Percentiles rank a stretch among this genome's conserved stretches.
Evolutionary conservation across 1,140 invertebrate genomes (phyloP).

Genomic region (Saxidomus purpurata): DNA sequence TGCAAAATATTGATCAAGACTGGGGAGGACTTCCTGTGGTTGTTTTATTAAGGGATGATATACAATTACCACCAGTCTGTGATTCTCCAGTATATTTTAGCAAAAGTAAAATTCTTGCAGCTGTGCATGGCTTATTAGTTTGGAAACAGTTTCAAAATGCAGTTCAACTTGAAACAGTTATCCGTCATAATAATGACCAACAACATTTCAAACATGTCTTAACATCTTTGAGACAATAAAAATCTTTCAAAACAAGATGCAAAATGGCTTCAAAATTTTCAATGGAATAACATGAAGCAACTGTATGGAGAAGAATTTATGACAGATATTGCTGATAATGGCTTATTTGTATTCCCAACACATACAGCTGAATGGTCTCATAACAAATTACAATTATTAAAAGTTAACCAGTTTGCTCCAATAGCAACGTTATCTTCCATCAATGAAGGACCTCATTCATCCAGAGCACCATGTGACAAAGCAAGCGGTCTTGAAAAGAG

Average conservation of each 20-base stretch:
- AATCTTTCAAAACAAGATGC: constrained; percentile 31
- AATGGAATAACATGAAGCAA: constrained; percentile 44
- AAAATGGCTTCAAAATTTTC: constrained; percentile 63
- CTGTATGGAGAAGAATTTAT: neutral
- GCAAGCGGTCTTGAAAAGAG: constrained; percentile 18
- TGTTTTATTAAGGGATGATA: constrained; percentile 67
- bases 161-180: constrained; percentile 31
- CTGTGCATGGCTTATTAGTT: constrained; percentile 30
- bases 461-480: neutral
- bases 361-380: constrained; percentile 45
- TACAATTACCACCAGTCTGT: constrained; percentile 68
- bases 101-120: constrained; percentile 2
- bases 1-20: constrained; percentile 3
- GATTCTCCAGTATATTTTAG: constrained; percentile 64
- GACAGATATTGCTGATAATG: neutral
- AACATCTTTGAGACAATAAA: constrained; percentile 26
- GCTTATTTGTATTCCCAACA: constrained; percentile 33
- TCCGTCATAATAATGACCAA: constrained; percentile 45
- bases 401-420: constrained; percentile 45
- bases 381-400: constrained; percentile 20
- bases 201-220: constrained; percentile 20
- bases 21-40: constrained; percentile 68
- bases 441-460: constrained; percentile 15
- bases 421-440: constrained; percentile 53
- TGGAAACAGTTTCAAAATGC: constrained; percentile 57